Percentiles rank a stretch among this genome's conserved stretches.
Conservation (phyloP, 2,113 vertebrate species). For the Phalacrocorax brasilianus region DNA sequence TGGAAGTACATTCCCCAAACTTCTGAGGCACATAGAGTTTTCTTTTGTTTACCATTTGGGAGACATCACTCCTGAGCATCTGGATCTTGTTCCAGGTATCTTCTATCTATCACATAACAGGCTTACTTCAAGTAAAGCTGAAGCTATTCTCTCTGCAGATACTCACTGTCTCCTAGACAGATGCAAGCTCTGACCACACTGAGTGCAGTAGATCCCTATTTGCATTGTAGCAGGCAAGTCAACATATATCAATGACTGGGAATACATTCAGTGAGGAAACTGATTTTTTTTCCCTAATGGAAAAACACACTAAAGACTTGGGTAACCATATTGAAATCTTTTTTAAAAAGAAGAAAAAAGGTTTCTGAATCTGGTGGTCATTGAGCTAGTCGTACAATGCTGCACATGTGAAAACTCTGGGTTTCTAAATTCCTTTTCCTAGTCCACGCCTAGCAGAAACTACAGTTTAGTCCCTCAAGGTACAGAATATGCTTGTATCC, state of each 20-base stretch:
- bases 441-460: not conserved
- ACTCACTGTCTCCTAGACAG: not conserved
- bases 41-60: not conserved
- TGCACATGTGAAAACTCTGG: not conserved
- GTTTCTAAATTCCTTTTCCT: not conserved
- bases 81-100: not conserved
- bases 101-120: not conserved
- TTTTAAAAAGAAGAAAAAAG: not conserved
- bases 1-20: not conserved
- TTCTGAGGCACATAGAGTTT: rapidly evolving
- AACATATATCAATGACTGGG: not conserved
- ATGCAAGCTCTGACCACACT: not conserved
- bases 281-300: not conserved
- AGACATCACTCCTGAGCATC: not conserved
- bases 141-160: not conserved
- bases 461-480: not conserved
- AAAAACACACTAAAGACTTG: not conserved
- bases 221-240: not conserved
- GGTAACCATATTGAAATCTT: not conserved
- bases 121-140: not conserved
- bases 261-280: not conserved
- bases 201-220: not conserved
- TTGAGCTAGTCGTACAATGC: not conserved
- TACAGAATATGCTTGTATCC: not conserved
- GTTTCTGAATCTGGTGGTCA: not conserved